Evolutionary conservation across 2,888 invertebrate species (phyloP), one percentile per base, ranked within the genome.

Genomic region (Galeruca laticollis): DNA sequence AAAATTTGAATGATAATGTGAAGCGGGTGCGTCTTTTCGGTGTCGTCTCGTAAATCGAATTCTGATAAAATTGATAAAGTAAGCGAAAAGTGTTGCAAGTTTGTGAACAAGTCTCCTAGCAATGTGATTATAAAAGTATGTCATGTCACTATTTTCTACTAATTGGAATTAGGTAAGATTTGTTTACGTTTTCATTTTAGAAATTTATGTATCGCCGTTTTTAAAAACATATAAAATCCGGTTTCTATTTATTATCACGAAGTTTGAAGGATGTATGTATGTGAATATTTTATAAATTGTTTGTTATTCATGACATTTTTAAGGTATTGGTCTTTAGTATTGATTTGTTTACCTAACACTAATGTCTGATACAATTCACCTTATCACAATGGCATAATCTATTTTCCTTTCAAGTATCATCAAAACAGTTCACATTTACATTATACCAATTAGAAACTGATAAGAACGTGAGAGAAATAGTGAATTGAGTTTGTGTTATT

Each of bases 91-190:
- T 69, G 52, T 26, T 37, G 33, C 43, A 31, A 26, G 10, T 52
- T 49, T 18, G 18, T 13, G 43, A n/a, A 5, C 15, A 3, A 6
- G 6, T 2, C n/a, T 21, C 21, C 52, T 52, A 21, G 13, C 33
- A 56, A 33, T 33, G 56, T 56, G n/a, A 15, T 33, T 8, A 31
- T 35, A 52, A 18, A 62, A 56, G 57, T 68, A 61, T 56, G 61
- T 62, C 47, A 35, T 52, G 60, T 49, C 33, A 57, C 61, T 33
- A 57, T 68, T 33, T 57, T 56, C 31, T 21, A 18, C 15, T 33
- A 52, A 15, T 40, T 54, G 9, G 21, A 54, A 60, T 26, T 60
- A 40, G 68, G 68, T 68, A 35, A 68, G 68, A 35, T 57, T 54
- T 37, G 40, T 61, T 61, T 31, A 54, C 21, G 18, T 52, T 52